Evolutionary conservation across 2,113 vertebrate genomes (phyloP).

Genomic region (Natator depressus): DNA sequence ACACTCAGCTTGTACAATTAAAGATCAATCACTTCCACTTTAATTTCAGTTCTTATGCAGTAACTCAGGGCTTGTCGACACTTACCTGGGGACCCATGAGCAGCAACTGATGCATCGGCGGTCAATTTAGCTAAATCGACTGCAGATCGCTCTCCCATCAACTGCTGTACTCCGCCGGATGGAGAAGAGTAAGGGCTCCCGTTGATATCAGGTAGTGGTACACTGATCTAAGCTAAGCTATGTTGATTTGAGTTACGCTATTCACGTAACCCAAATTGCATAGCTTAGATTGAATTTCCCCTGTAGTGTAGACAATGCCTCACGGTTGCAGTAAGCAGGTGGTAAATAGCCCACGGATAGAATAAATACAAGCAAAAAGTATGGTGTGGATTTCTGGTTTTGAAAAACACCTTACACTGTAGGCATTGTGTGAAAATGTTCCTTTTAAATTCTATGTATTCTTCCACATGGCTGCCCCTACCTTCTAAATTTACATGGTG

Average conservation of each 20-base stretch:
- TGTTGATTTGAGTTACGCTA: too few species aligned
- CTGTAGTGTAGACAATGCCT: too few species aligned
- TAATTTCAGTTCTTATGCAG: neutral
- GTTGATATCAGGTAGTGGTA: too few species aligned
- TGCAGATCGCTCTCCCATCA: too few species aligned
- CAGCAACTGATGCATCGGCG: too few species aligned
- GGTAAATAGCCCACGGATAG: neutral
- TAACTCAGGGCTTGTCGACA: neutral
- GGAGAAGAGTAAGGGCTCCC: too few species aligned
- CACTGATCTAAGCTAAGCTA: too few species aligned
- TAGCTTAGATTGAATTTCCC: too few species aligned
- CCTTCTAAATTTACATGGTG: neutral
- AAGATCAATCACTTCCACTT: neutral
- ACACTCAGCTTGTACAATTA: neutral
- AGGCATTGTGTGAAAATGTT: neutral
- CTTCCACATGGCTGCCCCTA: neutral
- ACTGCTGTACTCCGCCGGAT: too few species aligned
- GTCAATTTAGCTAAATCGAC: too few species aligned
- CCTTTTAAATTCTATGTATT: neutral
- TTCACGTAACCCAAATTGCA: too few species aligned
- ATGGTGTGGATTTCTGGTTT: neutral
- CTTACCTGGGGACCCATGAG: too few species aligned
- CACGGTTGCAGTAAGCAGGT: neutral
- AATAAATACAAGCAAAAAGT: neutral
- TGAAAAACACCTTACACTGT: neutral